These are phyloP conservation scores for Drosophila aff. DNA, from an alignment of 1,140 invertebrate species.

Conservation along the genomic window DNA sequence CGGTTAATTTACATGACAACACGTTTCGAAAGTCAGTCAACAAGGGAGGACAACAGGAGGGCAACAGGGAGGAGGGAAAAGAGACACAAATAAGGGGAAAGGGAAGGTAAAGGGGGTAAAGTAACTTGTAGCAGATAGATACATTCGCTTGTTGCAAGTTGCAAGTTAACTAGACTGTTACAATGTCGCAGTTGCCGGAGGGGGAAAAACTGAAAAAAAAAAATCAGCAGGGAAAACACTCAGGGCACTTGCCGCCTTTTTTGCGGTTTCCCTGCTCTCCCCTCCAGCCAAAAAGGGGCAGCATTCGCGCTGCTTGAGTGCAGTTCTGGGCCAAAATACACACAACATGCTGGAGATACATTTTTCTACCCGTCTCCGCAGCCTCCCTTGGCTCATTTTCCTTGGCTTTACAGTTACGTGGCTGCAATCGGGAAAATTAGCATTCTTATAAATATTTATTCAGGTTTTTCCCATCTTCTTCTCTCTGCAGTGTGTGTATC, in stretches of 20 bases:
- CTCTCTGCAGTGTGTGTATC: slow-evolving; percentile 24
- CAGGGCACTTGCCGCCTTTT: slow-evolving; percentile 63
- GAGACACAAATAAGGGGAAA: background rate
- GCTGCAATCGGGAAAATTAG: slow-evolving; percentile 61
- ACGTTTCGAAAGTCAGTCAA: slow-evolving; percentile 81
- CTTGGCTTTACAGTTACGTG: slow-evolving; percentile 61
- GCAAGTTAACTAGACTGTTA: slow-evolving; percentile 81
- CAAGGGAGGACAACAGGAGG: slow-evolving; percentile 20
- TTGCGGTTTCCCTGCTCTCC: slow-evolving; percentile 36
- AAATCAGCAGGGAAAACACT: slow-evolving; percentile 9
- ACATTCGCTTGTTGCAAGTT: slow-evolving; percentile 68
- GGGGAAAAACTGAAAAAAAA: background rate
- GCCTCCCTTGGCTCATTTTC: slow-evolving; percentile 33
- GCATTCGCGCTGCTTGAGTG: slow-evolving; percentile 59
- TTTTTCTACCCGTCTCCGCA: background rate
- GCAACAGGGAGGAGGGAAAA: slow-evolving; percentile 7
- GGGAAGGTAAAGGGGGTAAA: slow-evolving; percentile 16
- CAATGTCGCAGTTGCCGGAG: slow-evolving; percentile 51
- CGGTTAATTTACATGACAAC: slow-evolving; percentile 82
- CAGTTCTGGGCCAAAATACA: slow-evolving; percentile 70
- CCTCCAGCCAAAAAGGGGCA: slow-evolving; percentile 6
- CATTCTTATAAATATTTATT: slow-evolving; percentile 80
- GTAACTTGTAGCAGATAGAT: slow-evolving; percentile 73
- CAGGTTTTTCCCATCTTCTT: slow-evolving; percentile 48
- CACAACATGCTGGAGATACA: slow-evolving; percentile 58